phyloP scores from a whole-genome alignment of 2,113 vertebrate species.

The Gasterosteus nipponicus region DNA sequence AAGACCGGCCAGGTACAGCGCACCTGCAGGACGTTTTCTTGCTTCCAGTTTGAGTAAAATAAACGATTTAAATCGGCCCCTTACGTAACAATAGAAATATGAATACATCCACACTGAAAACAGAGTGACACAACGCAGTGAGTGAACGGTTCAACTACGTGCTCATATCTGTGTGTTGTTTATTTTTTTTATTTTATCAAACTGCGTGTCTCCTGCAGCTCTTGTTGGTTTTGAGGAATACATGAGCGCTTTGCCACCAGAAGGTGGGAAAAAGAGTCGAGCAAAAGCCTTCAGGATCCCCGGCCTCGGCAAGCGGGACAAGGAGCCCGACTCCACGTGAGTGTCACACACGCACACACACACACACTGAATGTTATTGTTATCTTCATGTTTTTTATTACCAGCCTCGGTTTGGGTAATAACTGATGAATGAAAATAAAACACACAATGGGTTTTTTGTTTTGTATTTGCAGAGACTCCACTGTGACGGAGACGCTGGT shows the following conservation, averaged over 20 bases:
- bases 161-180: background rate
- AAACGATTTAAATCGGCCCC: conserved; percentile 6
- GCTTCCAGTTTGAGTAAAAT: background rate
- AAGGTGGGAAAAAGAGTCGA: conserved; percentile 88
- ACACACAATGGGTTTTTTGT: conserved; percentile 17
- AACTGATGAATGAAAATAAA: background rate
- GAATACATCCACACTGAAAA: background rate
- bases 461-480: conserved; percentile 70
- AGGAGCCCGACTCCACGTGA: conserved; percentile 87
- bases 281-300: conserved; percentile 92
- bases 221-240: conserved; percentile 88
- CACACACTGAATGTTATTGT: background rate
- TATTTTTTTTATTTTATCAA: background rate
- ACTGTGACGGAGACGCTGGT: conserved; percentile 70
- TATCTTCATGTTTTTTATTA: background rate
- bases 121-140: background rate
- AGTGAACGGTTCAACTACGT: background rate
- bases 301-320: conserved; percentile 88
- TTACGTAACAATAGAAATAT: conserved; percentile 11
- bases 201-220: conserved; percentile 73
- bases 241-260: conserved; percentile 72
- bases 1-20: conserved; percentile 86
- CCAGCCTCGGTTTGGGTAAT: background rate
- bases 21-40: background rate
- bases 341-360: conserved; percentile 9